These are phyloP conservation scores for Gila orcuttii DNA, from an alignment of 2,113 vertebrate species.

Conservation along the genomic window DNA sequence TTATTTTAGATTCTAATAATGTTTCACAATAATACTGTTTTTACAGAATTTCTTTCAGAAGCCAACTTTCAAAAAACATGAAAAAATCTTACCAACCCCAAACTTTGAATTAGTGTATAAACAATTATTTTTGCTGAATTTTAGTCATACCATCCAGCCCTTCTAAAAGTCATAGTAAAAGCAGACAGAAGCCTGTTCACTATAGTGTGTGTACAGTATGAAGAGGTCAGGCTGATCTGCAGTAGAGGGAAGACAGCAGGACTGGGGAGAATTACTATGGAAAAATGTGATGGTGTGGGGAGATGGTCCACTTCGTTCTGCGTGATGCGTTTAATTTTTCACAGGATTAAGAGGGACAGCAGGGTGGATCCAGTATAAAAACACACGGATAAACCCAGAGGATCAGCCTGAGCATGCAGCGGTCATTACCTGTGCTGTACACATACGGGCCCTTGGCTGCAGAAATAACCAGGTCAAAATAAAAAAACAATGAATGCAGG, in stretches of 20 bases:
- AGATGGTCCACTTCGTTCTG: conserved; percentile 19
- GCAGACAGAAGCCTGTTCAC: background rate
- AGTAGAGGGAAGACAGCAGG: conserved; percentile 27
- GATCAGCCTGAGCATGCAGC: conserved; percentile 65
- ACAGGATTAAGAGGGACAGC: conserved; percentile 10
- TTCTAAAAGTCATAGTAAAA: background rate
- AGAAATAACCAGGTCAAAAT: conserved; percentile 83
- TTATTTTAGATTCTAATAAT: background rate
- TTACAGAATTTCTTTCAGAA: background rate
- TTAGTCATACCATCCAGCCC: background rate
- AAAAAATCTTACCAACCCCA: background rate
- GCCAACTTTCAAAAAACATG: background rate
- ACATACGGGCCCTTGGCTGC: conserved; percentile 91
- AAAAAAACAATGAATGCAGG: conserved; percentile 55
- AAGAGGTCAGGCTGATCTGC: conserved; percentile 12
- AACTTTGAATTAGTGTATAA: background rate
- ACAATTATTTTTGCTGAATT: background rate
- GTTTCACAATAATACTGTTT: background rate
- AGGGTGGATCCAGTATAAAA: conserved; percentile 44
- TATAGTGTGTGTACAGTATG: background rate
- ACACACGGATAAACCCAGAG: conserved; percentile 57
- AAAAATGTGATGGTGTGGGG: conserved; percentile 49
- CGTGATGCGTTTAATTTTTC: conserved; percentile 5
- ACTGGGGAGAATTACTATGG: conserved; percentile 41
- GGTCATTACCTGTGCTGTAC: conserved; percentile 92